phyloP scores from a whole-genome alignment of 2,797 vertebrate genomes.

The Notolepis coatsorum region DNA sequence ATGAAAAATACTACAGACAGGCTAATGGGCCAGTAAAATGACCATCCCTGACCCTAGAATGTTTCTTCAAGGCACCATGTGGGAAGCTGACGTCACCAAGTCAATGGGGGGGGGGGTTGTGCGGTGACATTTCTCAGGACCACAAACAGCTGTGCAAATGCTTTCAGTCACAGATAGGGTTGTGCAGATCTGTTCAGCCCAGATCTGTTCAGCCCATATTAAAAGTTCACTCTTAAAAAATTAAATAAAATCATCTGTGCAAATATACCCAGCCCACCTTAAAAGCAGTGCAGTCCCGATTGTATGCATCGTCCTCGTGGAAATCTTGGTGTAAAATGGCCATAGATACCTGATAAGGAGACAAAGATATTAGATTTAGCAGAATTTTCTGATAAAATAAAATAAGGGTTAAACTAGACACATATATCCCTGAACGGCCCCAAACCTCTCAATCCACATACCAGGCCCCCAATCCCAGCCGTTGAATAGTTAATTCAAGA shows the following conservation, averaged over 20 bases:
- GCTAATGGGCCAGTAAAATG: too few species aligned
- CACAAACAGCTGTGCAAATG: constrained; percentile 10
- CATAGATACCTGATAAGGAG: constrained; percentile 85
- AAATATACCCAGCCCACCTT: constrained; percentile 80
- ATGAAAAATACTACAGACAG: too few species aligned
- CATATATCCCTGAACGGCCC: too few species aligned
- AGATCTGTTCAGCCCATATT: not conserved
- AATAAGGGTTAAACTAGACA: too few species aligned
- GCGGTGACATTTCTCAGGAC: not conserved
- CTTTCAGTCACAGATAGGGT: constrained; percentile 17
- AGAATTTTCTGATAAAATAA: too few species aligned
- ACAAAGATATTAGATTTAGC: constrained; percentile 21
- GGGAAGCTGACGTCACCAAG: not conserved
- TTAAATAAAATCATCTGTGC: not conserved
- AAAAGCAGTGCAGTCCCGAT: constrained; percentile 90
- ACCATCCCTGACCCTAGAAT: too few species aligned
- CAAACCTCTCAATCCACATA: too few species aligned
- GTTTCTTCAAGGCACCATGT: constrained; percentile 3
- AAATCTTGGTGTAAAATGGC: constrained; percentile 82
- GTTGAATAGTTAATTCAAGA: too few species aligned
- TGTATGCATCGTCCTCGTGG: constrained; percentile 87
- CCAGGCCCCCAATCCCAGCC: too few species aligned
- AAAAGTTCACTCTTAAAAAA: not conserved
- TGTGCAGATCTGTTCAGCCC: not conserved
- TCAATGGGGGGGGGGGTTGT: not conserved